These are phyloP conservation scores for Heliconius himera DNA, from an alignment of 1,140 invertebrate genomes.

Conservation along the genomic window DNA sequence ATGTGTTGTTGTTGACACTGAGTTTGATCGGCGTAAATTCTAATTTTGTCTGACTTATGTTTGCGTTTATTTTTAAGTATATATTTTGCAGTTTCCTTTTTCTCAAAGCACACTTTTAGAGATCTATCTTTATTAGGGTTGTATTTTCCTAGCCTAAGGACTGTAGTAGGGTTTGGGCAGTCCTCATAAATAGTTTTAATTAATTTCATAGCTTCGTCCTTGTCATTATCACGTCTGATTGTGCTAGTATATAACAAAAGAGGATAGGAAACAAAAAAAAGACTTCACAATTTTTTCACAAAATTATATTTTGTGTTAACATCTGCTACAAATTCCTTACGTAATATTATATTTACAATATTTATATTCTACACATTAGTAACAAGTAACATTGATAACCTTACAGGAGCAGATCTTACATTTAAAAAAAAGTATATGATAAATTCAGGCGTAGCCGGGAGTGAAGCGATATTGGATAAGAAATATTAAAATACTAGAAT, in stretches of 20 bases:
- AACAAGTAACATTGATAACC: slow-evolving; percentile 81
- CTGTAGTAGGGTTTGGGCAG: no score
- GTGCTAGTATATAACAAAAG: not conserved
- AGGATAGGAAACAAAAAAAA: slow-evolving; percentile 52
- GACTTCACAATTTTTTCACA: slow-evolving; percentile 70
- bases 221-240: no score
- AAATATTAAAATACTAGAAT: not conserved
- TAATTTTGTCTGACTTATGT: no score
- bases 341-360: slow-evolving; percentile 78
- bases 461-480: not conserved
- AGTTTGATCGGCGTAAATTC: no score
- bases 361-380: slow-evolving; percentile 81
- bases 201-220: no score
- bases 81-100: no score
- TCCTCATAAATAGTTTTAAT: no score
- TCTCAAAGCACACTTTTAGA: no score
- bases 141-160: no score
- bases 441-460: not conserved
- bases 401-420: slow-evolving; percentile 78
- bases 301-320: slow-evolving; percentile 84
- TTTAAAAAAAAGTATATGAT: slow-evolving; percentile 54
- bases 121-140: no score
- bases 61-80: no score
- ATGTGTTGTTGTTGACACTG: no score
- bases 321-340: slow-evolving; percentile 80